Percentiles rank a stretch among this genome's conserved stretches.
These are phyloP conservation scores for Neria commutata DNA, from an alignment of 2,888 invertebrate genomes.

Conservation along the genomic window DNA sequence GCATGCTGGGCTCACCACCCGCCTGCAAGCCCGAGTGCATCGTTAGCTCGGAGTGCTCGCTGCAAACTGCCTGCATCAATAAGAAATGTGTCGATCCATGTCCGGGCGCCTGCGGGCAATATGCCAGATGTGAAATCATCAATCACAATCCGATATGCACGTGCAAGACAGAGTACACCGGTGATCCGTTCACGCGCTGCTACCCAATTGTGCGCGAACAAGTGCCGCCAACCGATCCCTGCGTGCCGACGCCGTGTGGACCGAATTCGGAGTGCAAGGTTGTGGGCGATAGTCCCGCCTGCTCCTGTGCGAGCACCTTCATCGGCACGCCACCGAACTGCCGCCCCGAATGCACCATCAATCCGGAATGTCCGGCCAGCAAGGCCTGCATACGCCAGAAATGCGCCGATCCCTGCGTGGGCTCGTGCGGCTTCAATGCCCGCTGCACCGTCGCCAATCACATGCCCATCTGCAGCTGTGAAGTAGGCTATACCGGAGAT, in stretches of 20 bases:
- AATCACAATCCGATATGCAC: conserved; percentile 83
- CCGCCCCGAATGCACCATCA: conserved; percentile 70
- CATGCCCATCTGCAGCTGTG: conserved; percentile 77
- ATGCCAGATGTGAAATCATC: conserved; percentile 79
- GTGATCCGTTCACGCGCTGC: conserved; percentile 77
- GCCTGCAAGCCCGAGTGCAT: conserved; percentile 79
- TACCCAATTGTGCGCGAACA: conserved; percentile 52
- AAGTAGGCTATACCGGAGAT: conserved; percentile 80
- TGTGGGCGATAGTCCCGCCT: conserved; percentile 66
- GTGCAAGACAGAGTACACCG: conserved; percentile 72
- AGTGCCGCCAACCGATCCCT: conserved; percentile 65
- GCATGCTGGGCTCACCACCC: conserved; percentile 76
- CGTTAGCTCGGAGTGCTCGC: conserved; percentile 78
- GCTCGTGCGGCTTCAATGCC: conserved; percentile 69
- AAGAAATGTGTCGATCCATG: conserved; percentile 81
- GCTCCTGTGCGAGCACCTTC: conserved; percentile 67
- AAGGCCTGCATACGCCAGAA: conserved; percentile 70
- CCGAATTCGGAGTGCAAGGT: conserved; percentile 69
- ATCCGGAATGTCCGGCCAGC: conserved; percentile 71
- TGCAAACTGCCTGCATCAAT: conserved; percentile 74
- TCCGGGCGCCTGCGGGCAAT: conserved; percentile 76
- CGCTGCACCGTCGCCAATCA: conserved; percentile 72
- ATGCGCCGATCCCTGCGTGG: conserved; percentile 70
- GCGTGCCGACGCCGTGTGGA: conserved; percentile 71
- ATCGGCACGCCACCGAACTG: conserved; percentile 72